Base-by-base conservation (phyloP, 2,888 invertebrate species). In the Nephrotoma guestfalica region DNA sequence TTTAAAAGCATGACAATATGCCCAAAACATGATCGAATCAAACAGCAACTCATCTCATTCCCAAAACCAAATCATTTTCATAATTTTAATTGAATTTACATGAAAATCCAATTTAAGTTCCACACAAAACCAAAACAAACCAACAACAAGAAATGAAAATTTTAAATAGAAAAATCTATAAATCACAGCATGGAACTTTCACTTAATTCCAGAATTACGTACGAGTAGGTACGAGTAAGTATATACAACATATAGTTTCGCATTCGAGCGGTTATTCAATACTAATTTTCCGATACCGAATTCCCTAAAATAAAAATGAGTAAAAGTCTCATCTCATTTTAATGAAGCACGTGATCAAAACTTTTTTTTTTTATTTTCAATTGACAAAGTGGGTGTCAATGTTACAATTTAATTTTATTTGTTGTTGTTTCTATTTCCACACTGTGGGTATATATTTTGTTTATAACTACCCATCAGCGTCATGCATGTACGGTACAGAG, bases 361-460 rank as follows among this genome's bases (percentile, higher is more conserved):
- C 9, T 71, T 30, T 71, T 51, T 71, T 43, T 6, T 43, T 43
- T 4, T 43, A 11, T 43, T 43, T 11, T 71, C 71, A 71, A 71
- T 83, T 86, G 40, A 86, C 43, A 86, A 86, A 86, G 86, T 86
- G 86, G 86, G 86, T 86, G 86, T 86, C 45, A 86, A 15, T 71
- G 71, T 71, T 71, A 71, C 71, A 85, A 42, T 71, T 71, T 71
- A 71, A 30, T 71, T 71, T 71, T 71, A 71, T 71, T 71, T 71
- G 71, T 30, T 71, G 71, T 71, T 71, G 71, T 71, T 30, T 51
- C 51, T 71, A 71, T 18, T 18, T 57, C 57, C 57, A 15, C 57
- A 57, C 18, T 57, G 18, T 57, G 57, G 5, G 57, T 9, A 18
- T 18, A 57, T 57, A 15, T 30, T 43, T 43, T 43, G 30, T 3